Conservation (phyloP, 2,888 invertebrate species). For the Prenolepis imparis region DNA sequence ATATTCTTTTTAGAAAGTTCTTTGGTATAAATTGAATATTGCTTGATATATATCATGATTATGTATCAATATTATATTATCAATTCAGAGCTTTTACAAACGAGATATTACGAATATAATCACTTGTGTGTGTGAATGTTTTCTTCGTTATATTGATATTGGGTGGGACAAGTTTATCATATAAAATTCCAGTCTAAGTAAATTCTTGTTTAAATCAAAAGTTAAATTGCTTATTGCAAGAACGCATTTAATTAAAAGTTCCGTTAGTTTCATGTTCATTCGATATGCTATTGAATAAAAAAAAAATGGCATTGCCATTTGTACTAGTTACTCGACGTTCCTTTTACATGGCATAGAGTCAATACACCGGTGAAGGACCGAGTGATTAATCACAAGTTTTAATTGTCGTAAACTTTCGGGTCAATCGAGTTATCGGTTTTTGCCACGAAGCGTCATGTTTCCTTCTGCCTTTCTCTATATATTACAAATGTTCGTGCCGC, state of each 20-base stretch:
- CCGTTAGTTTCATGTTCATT: conserved; percentile 16
- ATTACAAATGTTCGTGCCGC: conserved; percentile 17
- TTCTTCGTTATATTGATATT: background rate
- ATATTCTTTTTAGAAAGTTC: background rate
- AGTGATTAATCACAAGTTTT: conserved; percentile 47
- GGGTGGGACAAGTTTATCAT: background rate
- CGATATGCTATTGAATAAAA: conserved; percentile 29
- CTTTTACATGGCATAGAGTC: conserved; percentile 11
- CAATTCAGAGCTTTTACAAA: background rate
- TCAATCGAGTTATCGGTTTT: conserved; percentile 49
- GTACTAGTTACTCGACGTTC: conserved; percentile 14
- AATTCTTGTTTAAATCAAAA: conserved; percentile 24
- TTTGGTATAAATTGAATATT: background rate
- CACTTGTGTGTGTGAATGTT: background rate
- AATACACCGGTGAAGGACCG: conserved; percentile 23
- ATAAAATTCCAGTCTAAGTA: background rate
- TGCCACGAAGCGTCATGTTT: background rate
- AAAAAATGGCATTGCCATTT: conserved; percentile 32
- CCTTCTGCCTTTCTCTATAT: background rate
- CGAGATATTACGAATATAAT: background rate
- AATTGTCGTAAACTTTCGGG: conserved; percentile 47
- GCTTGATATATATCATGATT: background rate
- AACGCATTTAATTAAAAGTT: conserved; percentile 46
- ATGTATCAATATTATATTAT: background rate
- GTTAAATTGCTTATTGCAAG: conserved; percentile 31